Conservation (phyloP, 1,140 invertebrate species). For the Drosophila erecta region DNA sequence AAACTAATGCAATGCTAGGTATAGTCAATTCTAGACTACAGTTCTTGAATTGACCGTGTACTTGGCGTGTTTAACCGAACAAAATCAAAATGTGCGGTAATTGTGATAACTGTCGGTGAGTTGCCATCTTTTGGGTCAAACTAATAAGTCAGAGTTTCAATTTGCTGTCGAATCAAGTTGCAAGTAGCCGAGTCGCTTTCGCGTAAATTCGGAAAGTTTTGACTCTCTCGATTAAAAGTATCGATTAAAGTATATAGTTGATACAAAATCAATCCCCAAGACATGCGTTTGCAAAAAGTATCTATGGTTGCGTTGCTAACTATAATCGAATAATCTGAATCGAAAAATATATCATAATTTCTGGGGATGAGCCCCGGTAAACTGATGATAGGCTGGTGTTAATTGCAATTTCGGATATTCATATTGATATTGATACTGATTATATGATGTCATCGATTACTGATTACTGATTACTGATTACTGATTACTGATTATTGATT, state of each 20-base stretch:
- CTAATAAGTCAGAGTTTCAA: conserved; percentile 14
- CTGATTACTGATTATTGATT: conserved; percentile 7
- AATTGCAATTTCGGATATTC: conserved; percentile 54
- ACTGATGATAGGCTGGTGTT: conserved; percentile 12
- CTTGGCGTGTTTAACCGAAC: neutral
- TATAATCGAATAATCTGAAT: conserved; percentile 5
- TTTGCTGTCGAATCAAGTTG: neutral
- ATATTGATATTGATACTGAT: conserved; percentile 17
- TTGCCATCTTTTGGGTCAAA: neutral
- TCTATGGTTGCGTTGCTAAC: conserved; percentile 13
- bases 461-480: conserved; percentile 11
- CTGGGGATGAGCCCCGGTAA: neutral
- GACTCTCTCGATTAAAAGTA: conserved; percentile 6
- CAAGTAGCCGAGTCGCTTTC: neutral
- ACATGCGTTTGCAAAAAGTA: conserved; percentile 11
- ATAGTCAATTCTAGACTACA: neutral
- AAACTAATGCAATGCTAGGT: conserved; percentile 15
- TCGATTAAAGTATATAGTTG: too few species aligned
- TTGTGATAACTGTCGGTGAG: neutral
- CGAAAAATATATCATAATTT: neutral
- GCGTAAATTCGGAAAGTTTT: neutral
- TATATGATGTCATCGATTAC: conserved; percentile 6
- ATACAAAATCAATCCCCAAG: conserved; percentile 28
- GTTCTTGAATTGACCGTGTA: conserved; percentile 10
- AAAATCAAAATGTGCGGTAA: conserved; percentile 1